phyloP scores from a whole-genome alignment of 2,888 invertebrate genomes.

The Diarsia rubi region DNA sequence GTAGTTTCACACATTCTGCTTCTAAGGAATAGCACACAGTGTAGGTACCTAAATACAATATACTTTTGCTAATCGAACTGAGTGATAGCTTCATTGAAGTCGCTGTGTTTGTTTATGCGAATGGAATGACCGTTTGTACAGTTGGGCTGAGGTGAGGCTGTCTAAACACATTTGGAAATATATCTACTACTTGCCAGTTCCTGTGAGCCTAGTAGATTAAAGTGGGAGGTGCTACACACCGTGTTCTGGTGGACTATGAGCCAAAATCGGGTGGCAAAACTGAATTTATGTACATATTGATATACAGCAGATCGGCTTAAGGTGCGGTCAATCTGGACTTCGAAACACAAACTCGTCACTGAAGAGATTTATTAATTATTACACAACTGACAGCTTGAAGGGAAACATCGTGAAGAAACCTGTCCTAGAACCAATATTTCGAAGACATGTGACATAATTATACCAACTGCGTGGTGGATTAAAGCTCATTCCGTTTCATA shows the following conservation, averaged over 20 bases:
- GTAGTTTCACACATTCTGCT: neutral
- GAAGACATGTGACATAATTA: no score
- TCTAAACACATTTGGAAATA: slow-evolving; percentile 25
- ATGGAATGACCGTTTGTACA: slow-evolving; percentile 37
- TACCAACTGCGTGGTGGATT: no score
- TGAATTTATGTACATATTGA: neutral
- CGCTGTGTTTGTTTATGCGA: slow-evolving; percentile 42
- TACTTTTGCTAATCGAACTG: slow-evolving; percentile 45
- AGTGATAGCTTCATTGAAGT: slow-evolving; percentile 41
- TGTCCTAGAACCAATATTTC: no score
- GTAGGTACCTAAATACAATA: slow-evolving; percentile 1
- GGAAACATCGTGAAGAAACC: no score
- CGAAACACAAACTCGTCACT: no score
- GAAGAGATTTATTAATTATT: no score
- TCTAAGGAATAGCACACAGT: neutral
- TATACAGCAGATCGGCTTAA: neutral
- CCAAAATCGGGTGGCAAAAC: neutral
- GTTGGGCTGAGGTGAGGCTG: slow-evolving; percentile 8
- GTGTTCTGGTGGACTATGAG: neutral
- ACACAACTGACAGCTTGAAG: no score
- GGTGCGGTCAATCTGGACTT: neutral
- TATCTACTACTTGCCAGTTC: neutral
- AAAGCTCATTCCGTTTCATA: no score
- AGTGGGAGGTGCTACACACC: neutral
- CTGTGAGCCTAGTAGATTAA: neutral